Evolutionary conservation across 2,888 invertebrate species (phyloP).

Genomic region (Tromatobia lineatoria): DNA sequence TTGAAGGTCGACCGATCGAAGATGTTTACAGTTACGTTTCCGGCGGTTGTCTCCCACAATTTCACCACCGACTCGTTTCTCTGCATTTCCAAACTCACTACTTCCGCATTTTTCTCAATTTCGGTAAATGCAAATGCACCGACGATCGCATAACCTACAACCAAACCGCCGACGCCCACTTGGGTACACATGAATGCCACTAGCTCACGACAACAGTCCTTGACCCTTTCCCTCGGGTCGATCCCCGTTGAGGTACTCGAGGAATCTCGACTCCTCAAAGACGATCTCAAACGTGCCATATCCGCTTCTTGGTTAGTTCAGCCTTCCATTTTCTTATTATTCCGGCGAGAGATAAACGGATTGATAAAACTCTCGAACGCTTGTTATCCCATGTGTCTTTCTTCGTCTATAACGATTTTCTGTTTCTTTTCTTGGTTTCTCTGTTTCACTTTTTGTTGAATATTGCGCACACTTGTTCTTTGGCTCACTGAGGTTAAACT

Average conservation of each 20-base stretch:
- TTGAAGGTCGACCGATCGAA: conserved; percentile 90
- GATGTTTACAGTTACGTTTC: conserved; percentile 87
- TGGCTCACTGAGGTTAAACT: background rate
- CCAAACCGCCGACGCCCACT: conserved; percentile 93
- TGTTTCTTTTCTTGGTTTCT: too few relatives aligned
- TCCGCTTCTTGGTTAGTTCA: conserved; percentile 20
- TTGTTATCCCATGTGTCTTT: background rate
- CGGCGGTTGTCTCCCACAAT: conserved; percentile 90
- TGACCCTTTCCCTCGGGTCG: conserved; percentile 91
- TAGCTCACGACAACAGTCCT: conserved; percentile 94
- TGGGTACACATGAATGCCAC: conserved; percentile 97
- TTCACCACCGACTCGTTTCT: conserved; percentile 88
- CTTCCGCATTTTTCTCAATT: conserved; percentile 89
- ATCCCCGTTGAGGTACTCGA: conserved; percentile 89
- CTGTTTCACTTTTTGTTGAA: background rate
- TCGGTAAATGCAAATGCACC: conserved; percentile 94
- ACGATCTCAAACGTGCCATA: conserved; percentile 86
- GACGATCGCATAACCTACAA: conserved; percentile 94
- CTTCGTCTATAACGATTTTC: background rate
- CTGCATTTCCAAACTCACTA: conserved; percentile 84
- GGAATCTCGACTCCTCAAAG: conserved; percentile 88
- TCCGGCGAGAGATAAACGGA: background rate
- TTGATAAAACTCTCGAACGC: background rate
- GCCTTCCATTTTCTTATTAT: background rate
- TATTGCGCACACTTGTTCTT: background rate